Percentiles rank a stretch among this genome's conserved stretches.
Conservation (phyloP, 2,113 vertebrate species). For the Dipodomys stephensi region DNA sequence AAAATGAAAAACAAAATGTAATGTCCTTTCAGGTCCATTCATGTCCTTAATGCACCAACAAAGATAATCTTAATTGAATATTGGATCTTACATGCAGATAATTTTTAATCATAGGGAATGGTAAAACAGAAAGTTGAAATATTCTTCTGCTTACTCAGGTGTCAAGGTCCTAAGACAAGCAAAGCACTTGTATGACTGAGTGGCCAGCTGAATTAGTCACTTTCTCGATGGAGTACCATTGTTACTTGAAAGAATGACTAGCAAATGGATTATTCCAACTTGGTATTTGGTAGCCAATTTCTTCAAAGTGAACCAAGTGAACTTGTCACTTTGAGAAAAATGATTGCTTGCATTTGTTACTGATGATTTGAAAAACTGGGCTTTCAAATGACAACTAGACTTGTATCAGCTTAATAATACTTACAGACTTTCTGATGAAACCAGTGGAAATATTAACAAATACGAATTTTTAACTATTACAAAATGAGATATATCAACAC, state of each 20-base stretch:
- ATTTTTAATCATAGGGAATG: not conserved
- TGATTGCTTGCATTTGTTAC: slow-evolving; percentile 7
- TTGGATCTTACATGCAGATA: not conserved
- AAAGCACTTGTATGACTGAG: not conserved
- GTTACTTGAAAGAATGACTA: not conserved
- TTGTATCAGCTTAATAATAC: not conserved
- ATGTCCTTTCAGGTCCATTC: too few species aligned
- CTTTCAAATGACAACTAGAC: slow-evolving; percentile 35
- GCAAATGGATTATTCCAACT: not conserved
- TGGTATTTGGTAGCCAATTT: not conserved
- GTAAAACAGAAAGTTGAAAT: not conserved
- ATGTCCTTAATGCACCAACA: not conserved
- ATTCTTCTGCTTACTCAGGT: too few species aligned
- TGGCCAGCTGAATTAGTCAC: slow-evolving; percentile 33
- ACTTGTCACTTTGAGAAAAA: not conserved
- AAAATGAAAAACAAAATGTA: not conserved
- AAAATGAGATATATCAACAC: slow-evolving; percentile 25
- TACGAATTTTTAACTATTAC: not conserved
- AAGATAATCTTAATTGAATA: slow-evolving; percentile 24
- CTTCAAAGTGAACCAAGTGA: slow-evolving; percentile 9
- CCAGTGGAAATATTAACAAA: not conserved
- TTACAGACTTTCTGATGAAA: slow-evolving; percentile 24
- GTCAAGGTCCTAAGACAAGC: not conserved
- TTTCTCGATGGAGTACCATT: not conserved
- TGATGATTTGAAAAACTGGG: slow-evolving; percentile 32